These are phyloP conservation scores for Astyanax mexicanus DNA, from an alignment of 2,797 vertebrate genomes.

Conservation along the genomic window DNA sequence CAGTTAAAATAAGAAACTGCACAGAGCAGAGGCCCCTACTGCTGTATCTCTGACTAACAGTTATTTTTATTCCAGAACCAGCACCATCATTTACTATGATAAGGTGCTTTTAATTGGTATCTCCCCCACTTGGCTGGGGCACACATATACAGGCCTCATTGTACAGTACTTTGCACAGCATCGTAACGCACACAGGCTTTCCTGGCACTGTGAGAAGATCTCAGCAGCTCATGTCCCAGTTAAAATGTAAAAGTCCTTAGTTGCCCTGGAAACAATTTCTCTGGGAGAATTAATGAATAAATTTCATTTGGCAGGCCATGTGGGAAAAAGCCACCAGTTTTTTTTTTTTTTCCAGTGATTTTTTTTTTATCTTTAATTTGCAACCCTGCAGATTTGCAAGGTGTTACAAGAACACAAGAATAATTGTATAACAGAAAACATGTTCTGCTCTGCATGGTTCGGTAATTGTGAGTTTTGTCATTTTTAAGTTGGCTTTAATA, in stretches of 20 bases:
- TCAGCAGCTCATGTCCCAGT: constrained; percentile 30
- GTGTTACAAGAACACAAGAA: constrained; percentile 9
- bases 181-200: neutral
- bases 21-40: neutral
- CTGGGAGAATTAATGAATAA: constrained; percentile 61
- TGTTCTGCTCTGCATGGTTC: neutral
- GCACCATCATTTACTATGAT: neutral
- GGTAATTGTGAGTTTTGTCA: neutral
- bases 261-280: constrained; percentile 65
- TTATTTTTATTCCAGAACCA: too few species aligned
- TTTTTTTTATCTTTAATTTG: constrained; percentile 29
- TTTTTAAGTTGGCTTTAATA: neutral
- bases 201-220: neutral
- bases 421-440: neutral
- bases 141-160: neutral
- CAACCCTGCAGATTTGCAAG: neutral
- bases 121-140: neutral
- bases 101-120: neutral
- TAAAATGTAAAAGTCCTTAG: constrained; percentile 70
- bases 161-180: neutral
- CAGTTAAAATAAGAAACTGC: neutral
- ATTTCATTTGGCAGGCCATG: constrained; percentile 45
- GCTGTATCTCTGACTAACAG: neutral
- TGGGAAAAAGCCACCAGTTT: constrained; percentile 29
- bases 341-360: constrained; percentile 48